Evolutionary conservation across 2,888 invertebrate genomes (phyloP), one percentile per base, ranked within the genome.

Genomic region (Agonopterix arenella): DNA sequence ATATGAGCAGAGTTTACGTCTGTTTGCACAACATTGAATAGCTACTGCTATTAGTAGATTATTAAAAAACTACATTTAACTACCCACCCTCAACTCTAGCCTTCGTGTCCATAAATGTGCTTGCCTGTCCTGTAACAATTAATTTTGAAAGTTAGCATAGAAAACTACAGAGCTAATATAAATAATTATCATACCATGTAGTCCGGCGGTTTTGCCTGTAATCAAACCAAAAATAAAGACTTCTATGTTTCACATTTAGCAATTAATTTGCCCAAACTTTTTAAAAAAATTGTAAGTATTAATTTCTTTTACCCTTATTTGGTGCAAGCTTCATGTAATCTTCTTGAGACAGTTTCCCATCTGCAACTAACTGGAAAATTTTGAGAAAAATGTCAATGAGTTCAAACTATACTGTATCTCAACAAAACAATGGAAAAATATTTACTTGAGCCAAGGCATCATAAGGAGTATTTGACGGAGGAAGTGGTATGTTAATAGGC

Each of bases 401-500:
- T 43, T 43, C 13, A 43, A 13, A 8, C 8, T 43, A 8, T 13
- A 11, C 44, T 4, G 38, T 28, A 44, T 7, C 48, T n/a, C 36
- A 38, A 52, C 44, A 44, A 43, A 37, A 10, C 9, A 46, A 48
- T 38, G 36, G 45, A 50, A 44, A 47, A 51, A 46, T 45, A 53
- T 60, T 82, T 85, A 89, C 88, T 81, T 86, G 80, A 57, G 85
- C 85, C 52, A 89, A 66, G 43, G 86, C 84, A 73, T 89, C 84
- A 66, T 70, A 74, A 5, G 82, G 78, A 51, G 71, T 66, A 52
- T 58, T 55, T 42, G 58, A 42, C 45, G 60, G 59, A 11, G 28
- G 50, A 50, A 13, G 57, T 10, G 45, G 50, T 16, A 13, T 43
- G 50, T 42, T 42, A 4, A 55, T 13, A 9, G 52, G 46, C 41